These are phyloP conservation scores for Tupaia chinensis DNA, from an alignment of 2,113 vertebrate genomes.

Conservation along the genomic window DNA sequence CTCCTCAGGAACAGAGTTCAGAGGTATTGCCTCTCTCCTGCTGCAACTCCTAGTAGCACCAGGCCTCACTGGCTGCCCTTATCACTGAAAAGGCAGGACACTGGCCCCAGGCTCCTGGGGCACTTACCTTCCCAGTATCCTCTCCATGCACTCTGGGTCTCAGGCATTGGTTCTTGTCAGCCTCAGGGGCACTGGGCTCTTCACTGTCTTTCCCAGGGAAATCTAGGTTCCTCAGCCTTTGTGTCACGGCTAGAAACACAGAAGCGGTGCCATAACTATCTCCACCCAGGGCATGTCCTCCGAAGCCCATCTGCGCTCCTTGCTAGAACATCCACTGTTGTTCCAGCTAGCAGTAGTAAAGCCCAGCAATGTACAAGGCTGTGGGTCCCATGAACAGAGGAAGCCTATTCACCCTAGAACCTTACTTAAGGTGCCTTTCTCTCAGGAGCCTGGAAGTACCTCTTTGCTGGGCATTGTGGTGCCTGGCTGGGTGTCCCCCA, in stretches of 20 bases:
- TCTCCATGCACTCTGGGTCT: constrained; percentile 45
- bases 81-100: not conserved
- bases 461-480: fast-evolving
- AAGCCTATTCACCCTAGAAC: not conserved
- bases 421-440: not conserved
- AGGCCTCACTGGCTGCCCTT: not conserved
- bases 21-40: not conserved
- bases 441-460: not conserved
- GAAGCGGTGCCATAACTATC: not conserved
- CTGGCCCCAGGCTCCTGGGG: not conserved
- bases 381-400: not conserved
- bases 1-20: not conserved
- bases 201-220: constrained; percentile 63
- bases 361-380: not conserved
- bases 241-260: constrained; percentile 63
- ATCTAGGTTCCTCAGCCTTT: constrained; percentile 70
- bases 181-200: not conserved
- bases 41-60: not conserved
- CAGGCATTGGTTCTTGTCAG: constrained; percentile 49
- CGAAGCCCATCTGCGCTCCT: not conserved
- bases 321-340: not conserved
- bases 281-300: not conserved
- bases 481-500: not conserved
- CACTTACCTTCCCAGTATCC: constrained; percentile 52
- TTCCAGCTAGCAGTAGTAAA: fast-evolving